phyloP scores from a whole-genome alignment of 2,797 vertebrate species.

The Helicolenus hilgendorfi region DNA sequence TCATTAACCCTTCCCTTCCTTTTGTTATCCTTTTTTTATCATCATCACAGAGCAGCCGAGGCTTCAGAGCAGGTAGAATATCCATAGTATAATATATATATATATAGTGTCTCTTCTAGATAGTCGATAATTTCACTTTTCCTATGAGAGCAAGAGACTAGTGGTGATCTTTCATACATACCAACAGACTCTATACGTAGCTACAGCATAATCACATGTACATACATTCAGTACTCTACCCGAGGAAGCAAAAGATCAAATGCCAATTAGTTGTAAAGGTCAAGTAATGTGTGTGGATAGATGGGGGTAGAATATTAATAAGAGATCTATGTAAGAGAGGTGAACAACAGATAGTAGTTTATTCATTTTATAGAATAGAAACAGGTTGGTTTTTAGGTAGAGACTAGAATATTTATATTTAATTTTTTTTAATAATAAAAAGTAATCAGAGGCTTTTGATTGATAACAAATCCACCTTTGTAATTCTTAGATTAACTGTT shows the following conservation, averaged over 20 bases:
- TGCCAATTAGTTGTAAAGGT: constrained; percentile 5
- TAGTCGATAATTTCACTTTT: not conserved
- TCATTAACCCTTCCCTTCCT: not conserved
- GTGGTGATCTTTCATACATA: not conserved
- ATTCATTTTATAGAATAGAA: not conserved
- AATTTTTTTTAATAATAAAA: too few relatives aligned
- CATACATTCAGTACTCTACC: not conserved
- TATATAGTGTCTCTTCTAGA: not conserved
- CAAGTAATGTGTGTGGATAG: not conserved
- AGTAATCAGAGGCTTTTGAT: not conserved
- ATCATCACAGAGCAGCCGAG: not conserved
- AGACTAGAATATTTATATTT: too few relatives aligned
- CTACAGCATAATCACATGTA: not conserved
- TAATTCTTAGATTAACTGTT: not conserved
- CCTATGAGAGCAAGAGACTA: not conserved
- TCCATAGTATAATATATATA: too few relatives aligned
- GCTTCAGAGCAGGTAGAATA: not conserved
- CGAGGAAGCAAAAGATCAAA: not conserved
- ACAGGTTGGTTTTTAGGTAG: not conserved
- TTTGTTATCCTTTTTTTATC: not conserved
- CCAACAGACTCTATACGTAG: not conserved
- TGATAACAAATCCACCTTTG: not conserved
- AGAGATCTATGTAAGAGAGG: not conserved
- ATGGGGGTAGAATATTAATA: not conserved
- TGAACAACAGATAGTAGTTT: not conserved